A percentile compares a stretch with the other conserved stretches of the same genome.
These are phyloP conservation scores for Chromis chromis DNA, from an alignment of 2,797 vertebrate species.

Conservation along the genomic window DNA sequence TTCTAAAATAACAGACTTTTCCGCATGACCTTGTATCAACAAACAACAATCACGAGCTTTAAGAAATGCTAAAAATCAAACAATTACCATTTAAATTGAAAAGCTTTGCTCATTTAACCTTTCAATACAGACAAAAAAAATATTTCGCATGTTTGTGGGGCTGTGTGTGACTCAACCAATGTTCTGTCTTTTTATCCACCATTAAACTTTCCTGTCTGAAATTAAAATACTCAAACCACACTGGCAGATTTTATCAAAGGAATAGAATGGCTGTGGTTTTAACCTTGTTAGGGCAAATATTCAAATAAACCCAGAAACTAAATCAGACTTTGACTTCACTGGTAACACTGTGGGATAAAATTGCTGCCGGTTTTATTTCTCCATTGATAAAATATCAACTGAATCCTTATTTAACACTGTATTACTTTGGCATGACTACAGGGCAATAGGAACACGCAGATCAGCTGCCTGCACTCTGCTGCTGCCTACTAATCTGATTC, in stretches of 20 bases:
- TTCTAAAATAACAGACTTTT: neutral
- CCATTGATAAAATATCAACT: too few species aligned
- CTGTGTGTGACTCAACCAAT: neutral
- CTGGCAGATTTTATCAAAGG: neutral
- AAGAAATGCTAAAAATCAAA: neutral
- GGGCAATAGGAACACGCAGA: neutral
- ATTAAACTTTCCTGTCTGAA: too few species aligned
- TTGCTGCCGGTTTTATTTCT: too few species aligned
- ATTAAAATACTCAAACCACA: neutral
- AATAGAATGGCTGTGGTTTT: too few species aligned
- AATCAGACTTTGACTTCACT: too few species aligned
- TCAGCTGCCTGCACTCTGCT: neutral
- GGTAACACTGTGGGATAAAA: too few species aligned
- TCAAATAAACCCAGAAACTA: too few species aligned
- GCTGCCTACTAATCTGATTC: neutral
- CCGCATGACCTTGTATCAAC: neutral
- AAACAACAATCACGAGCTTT: neutral
- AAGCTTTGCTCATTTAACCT: neutral
- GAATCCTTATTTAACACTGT: neutral
- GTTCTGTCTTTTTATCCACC: neutral
- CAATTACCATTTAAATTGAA: neutral
- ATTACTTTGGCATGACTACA: neutral
- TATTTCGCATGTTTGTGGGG: neutral
- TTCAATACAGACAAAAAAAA: neutral
- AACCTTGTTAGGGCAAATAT: too few species aligned